A percentile compares a stretch with the other conserved stretches of the same genome.
Conservation (phyloP, 1,140 invertebrate genomes). For the Oreohelix idahoensis region DNA sequence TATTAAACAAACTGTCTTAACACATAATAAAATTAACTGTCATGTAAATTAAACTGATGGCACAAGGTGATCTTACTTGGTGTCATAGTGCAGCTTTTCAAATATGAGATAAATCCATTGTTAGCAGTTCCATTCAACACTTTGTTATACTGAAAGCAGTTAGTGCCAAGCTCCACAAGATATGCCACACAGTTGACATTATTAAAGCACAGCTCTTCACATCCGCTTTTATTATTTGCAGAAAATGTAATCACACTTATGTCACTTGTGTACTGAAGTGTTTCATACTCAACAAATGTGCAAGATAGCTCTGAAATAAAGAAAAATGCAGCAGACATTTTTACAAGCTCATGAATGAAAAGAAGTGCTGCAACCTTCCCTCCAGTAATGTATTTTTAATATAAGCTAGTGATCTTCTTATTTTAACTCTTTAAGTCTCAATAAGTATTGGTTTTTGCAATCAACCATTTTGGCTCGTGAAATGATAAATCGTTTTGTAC, state of each 20-base stretch:
- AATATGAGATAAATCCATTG: slow-evolving; percentile 83
- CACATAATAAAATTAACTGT: too few relatives aligned
- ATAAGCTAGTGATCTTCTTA: too few relatives aligned
- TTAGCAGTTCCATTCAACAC: neutral
- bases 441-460: too few relatives aligned
- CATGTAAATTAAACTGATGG: too few relatives aligned
- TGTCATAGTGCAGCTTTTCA: neutral
- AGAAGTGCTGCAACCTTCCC: too few relatives aligned
- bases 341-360: too few relatives aligned
- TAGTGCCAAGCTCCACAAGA: neutral
- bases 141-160: slow-evolving; percentile 5
- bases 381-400: too few relatives aligned
- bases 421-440: too few relatives aligned
- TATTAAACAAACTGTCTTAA: too few relatives aligned
- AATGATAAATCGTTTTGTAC: too few relatives aligned
- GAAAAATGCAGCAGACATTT: too few relatives aligned
- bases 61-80: neutral
- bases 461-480: too few relatives aligned
- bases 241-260: neutral
- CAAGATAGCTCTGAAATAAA: slow-evolving; percentile 3
- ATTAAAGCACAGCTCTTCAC: neutral
- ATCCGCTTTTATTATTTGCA: neutral
- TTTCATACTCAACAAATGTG: neutral
- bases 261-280: neutral
- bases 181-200: slow-evolving; percentile 8